These are phyloP conservation scores for Catharus fuscescens DNA, from an alignment of 2,113 vertebrate genomes.

Conservation along the genomic window DNA sequence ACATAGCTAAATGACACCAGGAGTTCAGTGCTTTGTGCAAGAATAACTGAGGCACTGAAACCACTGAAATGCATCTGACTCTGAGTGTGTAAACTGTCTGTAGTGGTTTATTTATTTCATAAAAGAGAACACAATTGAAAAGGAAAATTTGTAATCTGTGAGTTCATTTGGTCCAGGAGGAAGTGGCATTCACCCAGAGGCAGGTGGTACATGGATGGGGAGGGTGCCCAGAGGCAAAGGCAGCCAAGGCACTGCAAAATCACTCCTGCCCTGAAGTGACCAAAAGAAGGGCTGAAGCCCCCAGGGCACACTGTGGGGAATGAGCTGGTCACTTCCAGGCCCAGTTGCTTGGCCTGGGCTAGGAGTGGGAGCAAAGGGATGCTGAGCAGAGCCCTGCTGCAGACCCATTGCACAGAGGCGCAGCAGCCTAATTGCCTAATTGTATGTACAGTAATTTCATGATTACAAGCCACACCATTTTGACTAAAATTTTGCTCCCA, in stretches of 20 bases:
- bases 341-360: rapidly evolving
- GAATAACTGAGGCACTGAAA: neutral
- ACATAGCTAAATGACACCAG: neutral
- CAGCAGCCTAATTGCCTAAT: neutral
- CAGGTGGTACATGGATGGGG: neutral
- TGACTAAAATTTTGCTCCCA: too few species aligned
- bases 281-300: neutral
- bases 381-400: neutral
- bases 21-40: neutral
- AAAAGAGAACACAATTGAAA: neutral
- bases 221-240: rapidly evolving
- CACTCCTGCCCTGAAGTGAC: rapidly evolving
- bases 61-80: neutral
- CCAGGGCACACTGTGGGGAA: neutral
- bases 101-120: neutral
- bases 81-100: neutral
- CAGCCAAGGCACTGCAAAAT: neutral
- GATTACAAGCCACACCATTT: too few species aligned
- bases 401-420: neutral
- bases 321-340: neutral
- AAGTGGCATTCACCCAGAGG: rapidly evolving
- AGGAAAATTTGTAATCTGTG: neutral
- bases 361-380: neutral
- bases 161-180: neutral
- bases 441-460: neutral